phyloP scores from a whole-genome alignment of 1,140 invertebrate genomes.

The Steinernema khuongi region DNA sequence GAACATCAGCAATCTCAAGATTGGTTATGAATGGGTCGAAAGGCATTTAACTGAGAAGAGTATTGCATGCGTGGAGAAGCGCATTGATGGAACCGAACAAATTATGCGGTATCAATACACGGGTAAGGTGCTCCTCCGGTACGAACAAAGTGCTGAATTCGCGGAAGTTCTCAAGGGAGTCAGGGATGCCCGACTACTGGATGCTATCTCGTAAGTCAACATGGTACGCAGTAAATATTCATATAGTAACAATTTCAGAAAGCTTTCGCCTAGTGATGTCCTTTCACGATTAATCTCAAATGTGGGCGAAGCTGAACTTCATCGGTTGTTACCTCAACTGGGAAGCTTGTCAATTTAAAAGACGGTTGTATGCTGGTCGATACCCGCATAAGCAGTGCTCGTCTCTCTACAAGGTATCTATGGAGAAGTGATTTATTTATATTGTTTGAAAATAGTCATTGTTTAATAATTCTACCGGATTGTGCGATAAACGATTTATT shows the following conservation, averaged over 20 bases:
- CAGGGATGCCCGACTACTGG: neutral
- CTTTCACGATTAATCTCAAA: too few species aligned
- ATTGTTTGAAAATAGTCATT: too few species aligned
- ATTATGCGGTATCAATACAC: slow-evolving; percentile 39
- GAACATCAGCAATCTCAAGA: slow-evolving; percentile 23
- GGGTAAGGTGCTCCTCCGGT: slow-evolving; percentile 28
- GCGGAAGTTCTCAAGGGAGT: slow-evolving; percentile 26
- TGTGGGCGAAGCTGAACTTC: too few species aligned
- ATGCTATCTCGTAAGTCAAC: neutral
- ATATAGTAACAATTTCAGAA: neutral
- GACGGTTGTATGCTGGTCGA: too few species aligned
- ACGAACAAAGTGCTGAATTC: slow-evolving; percentile 44
- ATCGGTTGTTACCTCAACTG: too few species aligned
- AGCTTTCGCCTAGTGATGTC: too few species aligned
- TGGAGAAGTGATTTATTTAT: too few species aligned
- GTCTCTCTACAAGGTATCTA: too few species aligned
- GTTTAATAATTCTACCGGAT: too few species aligned
- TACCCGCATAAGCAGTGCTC: too few species aligned
- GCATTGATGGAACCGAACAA: neutral
- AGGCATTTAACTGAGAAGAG: slow-evolving; percentile 35
- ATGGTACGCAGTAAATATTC: neutral
- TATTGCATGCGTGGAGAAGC: slow-evolving; percentile 24
- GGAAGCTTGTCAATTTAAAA: too few species aligned
- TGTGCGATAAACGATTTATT: too few species aligned
- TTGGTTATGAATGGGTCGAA: slow-evolving; percentile 42